Base-by-base conservation (phyloP, 1,140 invertebrate genomes). In the Chionoecetes opilio region DNA sequence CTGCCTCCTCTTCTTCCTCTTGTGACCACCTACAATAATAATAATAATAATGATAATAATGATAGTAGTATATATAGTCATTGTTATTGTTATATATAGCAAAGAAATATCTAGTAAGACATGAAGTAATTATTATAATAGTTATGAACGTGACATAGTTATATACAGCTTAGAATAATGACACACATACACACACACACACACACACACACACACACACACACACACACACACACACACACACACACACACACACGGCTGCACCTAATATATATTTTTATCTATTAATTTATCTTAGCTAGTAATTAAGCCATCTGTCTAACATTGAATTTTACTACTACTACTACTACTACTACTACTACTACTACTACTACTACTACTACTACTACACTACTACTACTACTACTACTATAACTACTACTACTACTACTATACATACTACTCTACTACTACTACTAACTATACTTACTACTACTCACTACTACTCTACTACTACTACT, bases 171-270 rank as follows among this genome's bases (percentile, higher is more conserved):
- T n/a, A n/a, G n/a, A n/a, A n/a, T n/a, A n/a, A n/a, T n/a, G n/a
- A n/a, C n/a, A n/a, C 41, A 46, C 41, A 46, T 14, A 46, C 41
- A 46, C 41, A 46, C 41, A 46, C 41, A 46, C 41, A 46, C 41
- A 46, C 41, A 46, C 41, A 46, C 41, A 46, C 41, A 46, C 41
- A 46, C 82, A 84, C 82, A 84, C 82, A 84, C 82, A 84, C 82
- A 84, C 82, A 84, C 82, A 84, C 82, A 84, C 82, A 84, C 82
- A 84, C 82, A 84, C 82, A 84, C 82, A 84, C 82, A 84, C 82
- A 84, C 82, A 84, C 82, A 84, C 82, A 84, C 82, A 84, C 82
- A 84, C 82, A 84, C 82, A 84, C 82, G 26, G 6, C 5, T 8
- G 26, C n/a, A 84, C 82, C 26, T 8, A 26, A 8, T 8, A 34